A percentile compares a stretch with the other conserved stretches of the same genome.
Conservation (phyloP, 1,140 invertebrate genomes). For the Lordiphosa clarofinis region DNA sequence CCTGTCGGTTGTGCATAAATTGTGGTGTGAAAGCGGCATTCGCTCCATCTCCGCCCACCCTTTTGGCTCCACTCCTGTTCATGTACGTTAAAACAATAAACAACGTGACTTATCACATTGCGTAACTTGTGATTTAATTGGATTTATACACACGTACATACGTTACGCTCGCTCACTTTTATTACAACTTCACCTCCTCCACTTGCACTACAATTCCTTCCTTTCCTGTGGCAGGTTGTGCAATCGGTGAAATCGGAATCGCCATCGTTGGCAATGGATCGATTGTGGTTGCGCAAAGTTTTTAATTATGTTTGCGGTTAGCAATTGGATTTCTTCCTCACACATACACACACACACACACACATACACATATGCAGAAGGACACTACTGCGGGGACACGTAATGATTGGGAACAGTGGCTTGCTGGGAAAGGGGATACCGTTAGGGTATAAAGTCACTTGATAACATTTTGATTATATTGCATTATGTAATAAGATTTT, state of each 20-base stretch:
- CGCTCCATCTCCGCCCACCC: not conserved
- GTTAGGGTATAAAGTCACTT: too few relatives aligned
- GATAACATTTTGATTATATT: too few relatives aligned
- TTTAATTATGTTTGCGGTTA: constrained; percentile 78
- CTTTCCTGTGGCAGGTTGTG: constrained; percentile 22
- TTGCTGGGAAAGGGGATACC: too few relatives aligned
- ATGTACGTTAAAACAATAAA: constrained; percentile 67
- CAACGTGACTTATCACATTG: constrained; percentile 77
- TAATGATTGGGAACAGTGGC: constrained; percentile 38
- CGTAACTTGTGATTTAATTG: constrained; percentile 77
- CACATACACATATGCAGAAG: not conserved
- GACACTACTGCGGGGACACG: constrained; percentile 24
- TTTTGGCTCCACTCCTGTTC: not conserved
- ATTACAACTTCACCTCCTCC: constrained; percentile 40
- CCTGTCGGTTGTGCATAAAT: constrained; percentile 67
- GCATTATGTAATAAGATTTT: too few relatives aligned
- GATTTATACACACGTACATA: constrained; percentile 63
- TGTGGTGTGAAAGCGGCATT: constrained; percentile 43
- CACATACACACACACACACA: not conserved
- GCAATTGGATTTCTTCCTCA: constrained; percentile 64
- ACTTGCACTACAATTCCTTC: not conserved
- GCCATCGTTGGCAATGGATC: constrained; percentile 32
- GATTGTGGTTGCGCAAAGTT: constrained; percentile 74
- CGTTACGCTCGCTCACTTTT: constrained; percentile 40
- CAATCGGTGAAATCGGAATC: constrained; percentile 29